Base-by-base conservation (phyloP, 2,113 vertebrate genomes). In the Charadrius vociferus region DNA sequence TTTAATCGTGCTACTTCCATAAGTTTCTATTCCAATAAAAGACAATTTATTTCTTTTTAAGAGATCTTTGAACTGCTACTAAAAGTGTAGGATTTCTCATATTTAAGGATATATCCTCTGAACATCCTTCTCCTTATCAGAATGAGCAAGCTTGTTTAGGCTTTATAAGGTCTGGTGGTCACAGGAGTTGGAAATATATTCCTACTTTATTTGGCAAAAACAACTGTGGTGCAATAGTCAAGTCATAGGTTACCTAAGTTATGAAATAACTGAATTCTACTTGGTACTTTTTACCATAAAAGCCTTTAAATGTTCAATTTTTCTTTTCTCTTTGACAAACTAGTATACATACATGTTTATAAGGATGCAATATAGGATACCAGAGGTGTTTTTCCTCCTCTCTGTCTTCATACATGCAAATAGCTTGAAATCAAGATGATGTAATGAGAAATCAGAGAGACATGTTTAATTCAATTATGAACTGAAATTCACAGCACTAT, bases 121-220 rank as follows among this genome's bases (percentile, higher is more conserved):
- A 90, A 43, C 49, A 71, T 70, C 47, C 30, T 81, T 82, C 29
- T 94, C 49, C 73, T 61, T 43, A 17, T 65, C 55, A 50, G 62
- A 94, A 56, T 74, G 8, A 85, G 14, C 23, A 79, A 41, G 3
- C 19, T 91, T 73, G 14, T 36, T 81, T 27, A 32, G 65, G 9
- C 39, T 90, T 93, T 68, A 23, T 71, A 56, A 71, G 23, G 7
- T 61, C 43, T 95, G n/a, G 8, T 74, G 52, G 39, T 87, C 91
- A 81, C 41, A 55, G 78, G 50, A 94, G 29, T 87, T 95, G 0
- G 0, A 88, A 91, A 79, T 85, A 80, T 29, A 53, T 95, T 97
- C 95, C 97, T 97, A 94, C 96, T 96, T 97, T 75, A 96, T 97
- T 97, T 94, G 95, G 97, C 96, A 94, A 95, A 95, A 97, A 96